Evolutionary conservation across 2,888 invertebrate genomes (phyloP), one percentile per base, ranked within the genome.

Genomic region (Phytoseiulus persimilis): DNA sequence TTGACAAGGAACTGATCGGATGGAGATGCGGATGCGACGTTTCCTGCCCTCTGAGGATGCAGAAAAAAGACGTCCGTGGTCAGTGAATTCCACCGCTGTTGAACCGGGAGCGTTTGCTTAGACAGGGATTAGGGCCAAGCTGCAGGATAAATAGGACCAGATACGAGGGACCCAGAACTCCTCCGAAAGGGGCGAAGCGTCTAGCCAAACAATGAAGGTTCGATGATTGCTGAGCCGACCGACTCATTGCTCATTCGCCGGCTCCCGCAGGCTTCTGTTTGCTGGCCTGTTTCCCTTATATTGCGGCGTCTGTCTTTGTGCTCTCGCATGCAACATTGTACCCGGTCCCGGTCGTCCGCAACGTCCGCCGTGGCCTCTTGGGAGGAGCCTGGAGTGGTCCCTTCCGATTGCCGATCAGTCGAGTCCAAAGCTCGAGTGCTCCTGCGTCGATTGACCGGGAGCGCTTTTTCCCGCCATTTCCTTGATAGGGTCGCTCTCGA

Each of bases 141-240:
- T 14, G 65, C 9, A 65, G 65, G 65, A 65, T 65, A 65, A 65
- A 65, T 65, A 65, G 65, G 65, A 65, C 18, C 65, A 65, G 65
- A 65, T 65, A 65, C 5, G 65, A 28, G 65, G 28, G 18, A 39
- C 23, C 65, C 65, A 28, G 65, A 23, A 65, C 9, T 65, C 18
- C 18, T 65, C 65, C 65, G 28, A 65, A 65, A 65, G 65, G 65
- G 28, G 65, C 65, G 28, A 28, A 65, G 1, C 65, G 65, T 6
- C 65, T 65, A 65, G 65, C 65, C 65, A 65, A 65, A 65, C 65
- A 65, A 65, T 65, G 65, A 18, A 65, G 23, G 65, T 65, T 65
- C 65, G 65, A 65, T 65, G 65, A 65, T 65, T 65, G 65, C 65
- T 65, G 65, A 65, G 65, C 65, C 65, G 65, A 65, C 65, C 65